Base-by-base conservation (phyloP, 1,140 invertebrate species). In the Argopecten irradians region DNA sequence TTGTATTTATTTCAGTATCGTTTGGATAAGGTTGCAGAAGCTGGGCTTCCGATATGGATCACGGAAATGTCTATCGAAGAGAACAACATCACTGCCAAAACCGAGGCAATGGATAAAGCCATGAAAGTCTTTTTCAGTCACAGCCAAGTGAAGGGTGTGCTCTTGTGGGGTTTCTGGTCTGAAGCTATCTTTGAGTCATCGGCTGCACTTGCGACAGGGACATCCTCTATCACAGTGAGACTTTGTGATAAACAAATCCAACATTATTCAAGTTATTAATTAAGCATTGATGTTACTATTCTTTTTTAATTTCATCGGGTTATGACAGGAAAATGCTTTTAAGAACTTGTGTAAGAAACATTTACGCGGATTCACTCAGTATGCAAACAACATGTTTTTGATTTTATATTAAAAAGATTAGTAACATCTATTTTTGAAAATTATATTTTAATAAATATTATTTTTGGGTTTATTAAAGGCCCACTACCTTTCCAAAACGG, bases 11-110 rank as follows among this genome's bases (percentile, higher is more conserved):
- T n/a, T n/a, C 83, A 94, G 93, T 82, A 88, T 43, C 86, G 92
- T 9, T 86, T 94, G 0, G 93, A 94, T 55, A 87, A 87, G 13
- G 83, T 94, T 13, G 92, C 92, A 16, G 82, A 92, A 13, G 89
- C 92, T n/a, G 92, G 92, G 13, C 83, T 94, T 0, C 93, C 93
- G 14, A 91, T 94, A n/a, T 94, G 93, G 93, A 91, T 93, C n/a
- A 94, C 94, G 8, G 94, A 94, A 86, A 83, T 94, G 36, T 90
- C 92, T 36, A 36, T 93, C 8, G 22, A 35, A 0, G 87, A 86
- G 14, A 22, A 46, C 2, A 91, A 94, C 85, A 90, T 92, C 35
- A 89, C 92, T 34, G 87, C 16, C 33, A 87, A 91, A 41, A 93
- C 93, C 7, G 43, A 89, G 1, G 91, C 82, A 16, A 88, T 92